Evolutionary conservation across 2,797 vertebrate genomes (phyloP).

Genomic region (Gastrophryne carolinensis): DNA sequence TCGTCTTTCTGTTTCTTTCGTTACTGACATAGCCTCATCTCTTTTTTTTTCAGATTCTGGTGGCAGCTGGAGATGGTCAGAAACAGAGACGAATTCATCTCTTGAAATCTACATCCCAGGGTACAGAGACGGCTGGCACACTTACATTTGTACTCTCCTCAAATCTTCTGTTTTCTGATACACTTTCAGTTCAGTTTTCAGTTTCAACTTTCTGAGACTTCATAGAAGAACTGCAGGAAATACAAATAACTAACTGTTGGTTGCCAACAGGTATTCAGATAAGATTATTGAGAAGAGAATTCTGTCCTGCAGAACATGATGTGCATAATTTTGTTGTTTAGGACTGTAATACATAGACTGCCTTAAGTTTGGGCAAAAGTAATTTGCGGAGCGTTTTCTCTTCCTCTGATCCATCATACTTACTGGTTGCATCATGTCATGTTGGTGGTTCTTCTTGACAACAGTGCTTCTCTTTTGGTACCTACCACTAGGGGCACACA

Average conservation of each 20-base stretch:
- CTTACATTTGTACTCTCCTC: constrained; percentile 16
- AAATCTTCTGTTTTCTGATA: constrained; percentile 11
- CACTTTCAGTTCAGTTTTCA: constrained; percentile 20
- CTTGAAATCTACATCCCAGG: constrained; percentile 29
- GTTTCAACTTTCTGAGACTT: background rate
- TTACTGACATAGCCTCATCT: constrained; percentile 37
- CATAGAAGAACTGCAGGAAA: constrained; percentile 18
- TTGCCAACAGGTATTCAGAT: background rate
- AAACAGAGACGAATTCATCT: constrained; percentile 51
- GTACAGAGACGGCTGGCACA: constrained; percentile 43
- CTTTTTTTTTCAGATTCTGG: constrained; percentile 43
- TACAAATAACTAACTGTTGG: constrained; percentile 34
- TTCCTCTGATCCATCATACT: constrained; percentile 3
- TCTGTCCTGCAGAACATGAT: constrained; percentile 50
- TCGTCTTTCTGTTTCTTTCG: background rate
- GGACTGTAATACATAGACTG: constrained; percentile 58
- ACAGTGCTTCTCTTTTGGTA: constrained; percentile 67
- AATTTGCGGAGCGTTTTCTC: background rate
- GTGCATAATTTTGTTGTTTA: constrained; percentile 54
- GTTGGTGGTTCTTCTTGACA: constrained; percentile 69
- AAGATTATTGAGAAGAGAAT: constrained; percentile 5
- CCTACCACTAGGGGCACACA: constrained; percentile 65
- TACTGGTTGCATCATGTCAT: constrained; percentile 63
- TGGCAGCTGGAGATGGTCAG: constrained; percentile 49
- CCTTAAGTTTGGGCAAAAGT: constrained; percentile 55